Conservation (phyloP, 1,140 invertebrate genomes). For the Limonius californicus region DNA sequence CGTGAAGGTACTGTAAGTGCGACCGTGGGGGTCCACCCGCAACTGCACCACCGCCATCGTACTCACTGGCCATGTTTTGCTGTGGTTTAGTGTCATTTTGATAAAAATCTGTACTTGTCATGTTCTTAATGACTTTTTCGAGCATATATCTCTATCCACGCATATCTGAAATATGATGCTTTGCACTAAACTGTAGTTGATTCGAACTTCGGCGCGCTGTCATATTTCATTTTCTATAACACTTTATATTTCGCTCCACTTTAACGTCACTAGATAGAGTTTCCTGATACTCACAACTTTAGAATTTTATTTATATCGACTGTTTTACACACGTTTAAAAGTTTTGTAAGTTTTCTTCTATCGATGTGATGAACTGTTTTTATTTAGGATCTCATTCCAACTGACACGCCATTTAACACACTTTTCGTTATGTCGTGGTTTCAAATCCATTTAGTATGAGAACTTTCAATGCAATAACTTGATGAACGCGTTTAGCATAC, state of each 20-base stretch:
- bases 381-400: too few relatives aligned
- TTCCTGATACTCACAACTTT: too few relatives aligned
- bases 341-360: too few relatives aligned
- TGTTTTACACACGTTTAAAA: too few relatives aligned
- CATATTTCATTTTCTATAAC: conserved; percentile 17
- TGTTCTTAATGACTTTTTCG: conserved; percentile 8
- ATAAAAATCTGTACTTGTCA: conserved; percentile 7
- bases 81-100: conserved; percentile 46
- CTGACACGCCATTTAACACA: too few relatives aligned
- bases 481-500: too few relatives aligned
- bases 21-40: conserved; percentile 41
- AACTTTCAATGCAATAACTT: too few relatives aligned
- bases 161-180: conserved; percentile 9
- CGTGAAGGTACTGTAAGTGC: conserved; percentile 41
- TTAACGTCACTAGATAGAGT: too few relatives aligned
- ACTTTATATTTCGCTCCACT: conserved; percentile 2
- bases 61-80: conserved; percentile 47
- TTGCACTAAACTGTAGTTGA: conserved; percentile 16
- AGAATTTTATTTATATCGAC: too few relatives aligned
- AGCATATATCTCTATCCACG: not conserved
- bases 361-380: too few relatives aligned
- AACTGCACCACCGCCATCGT: conserved; percentile 45
- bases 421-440: too few relatives aligned
- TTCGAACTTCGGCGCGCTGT: not conserved
- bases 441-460: too few relatives aligned